Percentiles rank a stretch among this genome's conserved stretches.
Conservation (phyloP, 2,797 vertebrate species). For the Hephaestus fuliginosus region DNA sequence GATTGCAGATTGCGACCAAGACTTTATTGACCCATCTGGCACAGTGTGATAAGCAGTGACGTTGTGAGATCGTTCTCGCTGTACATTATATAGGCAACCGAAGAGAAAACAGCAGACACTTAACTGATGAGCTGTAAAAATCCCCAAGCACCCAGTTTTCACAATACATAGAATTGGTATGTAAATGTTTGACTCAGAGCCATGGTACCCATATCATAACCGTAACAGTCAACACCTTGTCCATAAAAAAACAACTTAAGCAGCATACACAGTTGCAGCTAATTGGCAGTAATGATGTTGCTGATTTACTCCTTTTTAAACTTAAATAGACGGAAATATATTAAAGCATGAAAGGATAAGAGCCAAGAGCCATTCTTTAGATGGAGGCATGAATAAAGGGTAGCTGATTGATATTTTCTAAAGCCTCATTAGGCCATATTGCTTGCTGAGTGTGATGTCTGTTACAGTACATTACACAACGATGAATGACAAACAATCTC, state of each 20-base stretch:
- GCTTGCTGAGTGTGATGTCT: conserved; percentile 12
- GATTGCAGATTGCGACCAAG: background rate
- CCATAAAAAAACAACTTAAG: too few relatives aligned
- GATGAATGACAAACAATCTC: background rate
- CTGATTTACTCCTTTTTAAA: background rate
- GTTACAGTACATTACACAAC: background rate
- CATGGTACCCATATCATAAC: too few relatives aligned
- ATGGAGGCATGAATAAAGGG: background rate
- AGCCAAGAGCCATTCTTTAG: background rate
- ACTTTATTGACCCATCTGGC: background rate
- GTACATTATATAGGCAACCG: background rate
- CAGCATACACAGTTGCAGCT: background rate
- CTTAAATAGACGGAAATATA: background rate
- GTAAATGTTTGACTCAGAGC: too few relatives aligned
- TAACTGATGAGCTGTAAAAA: background rate
- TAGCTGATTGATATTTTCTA: conserved; percentile 8
- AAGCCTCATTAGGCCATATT: background rate
- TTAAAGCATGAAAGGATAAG: background rate
- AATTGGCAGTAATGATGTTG: background rate
- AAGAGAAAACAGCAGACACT: background rate
- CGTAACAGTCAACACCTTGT: too few relatives aligned
- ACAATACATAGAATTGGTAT: background rate
- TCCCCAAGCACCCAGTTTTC: background rate
- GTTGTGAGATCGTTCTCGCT: background rate
- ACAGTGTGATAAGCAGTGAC: background rate